Evolutionary conservation across 2,797 vertebrate genomes (phyloP).

Genomic region (Pelodytes ibericus): DNA sequence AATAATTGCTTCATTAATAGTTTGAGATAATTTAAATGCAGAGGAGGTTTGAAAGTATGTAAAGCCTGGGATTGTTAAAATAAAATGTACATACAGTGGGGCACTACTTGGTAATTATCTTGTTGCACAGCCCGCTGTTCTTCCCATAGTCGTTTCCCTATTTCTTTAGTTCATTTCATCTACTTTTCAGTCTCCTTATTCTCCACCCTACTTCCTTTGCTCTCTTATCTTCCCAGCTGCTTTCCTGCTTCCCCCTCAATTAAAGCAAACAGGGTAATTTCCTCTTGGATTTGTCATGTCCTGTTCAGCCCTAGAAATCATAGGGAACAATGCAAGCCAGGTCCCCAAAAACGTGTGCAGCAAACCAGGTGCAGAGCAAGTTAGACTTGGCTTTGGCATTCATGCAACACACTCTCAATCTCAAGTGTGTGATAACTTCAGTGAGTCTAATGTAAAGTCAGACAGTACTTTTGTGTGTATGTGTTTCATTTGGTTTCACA

Average conservation of each 20-base stretch:
- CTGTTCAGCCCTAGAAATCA: constrained; percentile 34
- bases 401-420: neutral
- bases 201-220: constrained; percentile 40
- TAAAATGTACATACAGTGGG: neutral
- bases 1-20: neutral
- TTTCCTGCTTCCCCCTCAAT: constrained; percentile 48
- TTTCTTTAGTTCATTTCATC: constrained; percentile 43
- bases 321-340: constrained; percentile 34
- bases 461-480: neutral
- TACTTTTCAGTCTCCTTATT: constrained; percentile 42
- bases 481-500: too few species aligned
- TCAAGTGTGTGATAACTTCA: constrained; percentile 35
- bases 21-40: neutral
- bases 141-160: constrained; percentile 17
- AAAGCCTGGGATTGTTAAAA: neutral
- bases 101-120: constrained; percentile 1
- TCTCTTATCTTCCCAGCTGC: constrained; percentile 53
- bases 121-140: constrained; percentile 13
- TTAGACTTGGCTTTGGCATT: constrained; percentile 9
- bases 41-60: neutral
- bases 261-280: constrained; percentile 55
- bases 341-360: constrained; percentile 7
- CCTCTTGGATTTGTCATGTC: constrained; percentile 53
- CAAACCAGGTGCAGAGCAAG: constrained; percentile 44
- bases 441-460: constrained; percentile 9